Base-by-base conservation (phyloP, 1,140 invertebrate species). In the Aphaenogaster rudis region DNA sequence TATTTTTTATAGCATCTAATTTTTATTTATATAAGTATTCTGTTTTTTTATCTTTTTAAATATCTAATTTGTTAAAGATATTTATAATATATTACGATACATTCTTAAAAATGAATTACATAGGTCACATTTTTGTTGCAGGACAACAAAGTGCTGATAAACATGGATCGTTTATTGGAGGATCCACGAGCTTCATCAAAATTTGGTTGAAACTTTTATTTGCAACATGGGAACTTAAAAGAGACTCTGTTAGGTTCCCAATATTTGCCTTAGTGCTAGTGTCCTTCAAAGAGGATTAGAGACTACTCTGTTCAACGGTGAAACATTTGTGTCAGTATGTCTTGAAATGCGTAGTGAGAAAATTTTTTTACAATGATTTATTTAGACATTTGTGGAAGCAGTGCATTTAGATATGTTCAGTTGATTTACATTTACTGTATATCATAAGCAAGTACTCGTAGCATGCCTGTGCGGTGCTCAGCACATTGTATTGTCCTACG, bases 211-310 rank as follows among this genome's bases (percentile, higher is more conserved):
- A 85, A 91, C 74, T 81, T 21, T 66, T 36, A 61, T 59, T 54
- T 86, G 81, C 93, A 95, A 74, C 91, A 95, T 95, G 95, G 95
- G 95, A 95, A 95, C 95, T 93, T 95, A 93, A 95, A 92, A 92
- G 85, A 92, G 80, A 93, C 86, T 89, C 91, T 76, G 77, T 93
- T 89, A 90, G 92, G 93, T 94, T 94, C 93, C 93, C 88, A 86
- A 69, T 90, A 92, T 86, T 88, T 82, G 87, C 89, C 63, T 90
- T 92, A 92, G 92, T 92, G 91, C 72, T 92, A 92, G 92, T 93
- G 90, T 72, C 61, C 42, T 88, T 86, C 64, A 57, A 87, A 17
- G 69, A 91, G 80, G 86, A 67, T 86, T 86, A 92, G 67, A 79
- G 64, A 86, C 54, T 79, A 72, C 88, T 86, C 59, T 50, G 33